Conservation (phyloP, 2,113 vertebrate species). For the Podocnemis expansa region DNA sequence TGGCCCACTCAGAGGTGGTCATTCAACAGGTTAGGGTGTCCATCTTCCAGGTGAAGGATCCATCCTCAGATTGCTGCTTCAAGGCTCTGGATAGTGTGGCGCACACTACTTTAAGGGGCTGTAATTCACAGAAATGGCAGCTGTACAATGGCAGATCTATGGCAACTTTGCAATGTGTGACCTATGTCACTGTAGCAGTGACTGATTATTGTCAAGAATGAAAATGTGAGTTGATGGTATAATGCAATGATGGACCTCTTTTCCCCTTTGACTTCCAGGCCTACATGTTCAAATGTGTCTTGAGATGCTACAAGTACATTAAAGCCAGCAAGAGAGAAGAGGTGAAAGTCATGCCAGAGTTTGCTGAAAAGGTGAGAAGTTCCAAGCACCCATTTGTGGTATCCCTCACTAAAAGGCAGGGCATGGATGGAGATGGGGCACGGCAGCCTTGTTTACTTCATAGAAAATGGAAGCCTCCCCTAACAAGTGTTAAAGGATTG, state of each 20-base stretch:
- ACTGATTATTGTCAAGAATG: background rate
- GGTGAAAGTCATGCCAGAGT: background rate
- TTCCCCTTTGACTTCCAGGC: constrained; percentile 59
- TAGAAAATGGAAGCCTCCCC: background rate
- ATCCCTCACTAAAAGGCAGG: accelerated
- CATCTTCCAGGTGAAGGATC: background rate
- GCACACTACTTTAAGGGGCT: background rate
- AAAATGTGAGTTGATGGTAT: background rate
- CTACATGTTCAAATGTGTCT: constrained; percentile 80
- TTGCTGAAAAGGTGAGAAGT: constrained; percentile 68
- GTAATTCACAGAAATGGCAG: background rate
- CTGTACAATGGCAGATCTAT: background rate
- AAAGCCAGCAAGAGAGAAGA: constrained; percentile 42
- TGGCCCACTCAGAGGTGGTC: accelerated
- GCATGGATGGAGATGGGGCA: background rate
- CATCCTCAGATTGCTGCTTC: background rate
- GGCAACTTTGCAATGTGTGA: background rate
- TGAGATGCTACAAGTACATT: constrained; percentile 71
- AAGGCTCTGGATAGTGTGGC: accelerated
- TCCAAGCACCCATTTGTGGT: background rate
- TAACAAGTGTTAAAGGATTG: background rate
- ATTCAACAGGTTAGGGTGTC: background rate
- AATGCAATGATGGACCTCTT: background rate
- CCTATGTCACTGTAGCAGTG: background rate
- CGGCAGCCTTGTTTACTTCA: background rate